Base-by-base conservation (phyloP, 2,113 vertebrate species). In the Nerophis ophidion region DNA sequence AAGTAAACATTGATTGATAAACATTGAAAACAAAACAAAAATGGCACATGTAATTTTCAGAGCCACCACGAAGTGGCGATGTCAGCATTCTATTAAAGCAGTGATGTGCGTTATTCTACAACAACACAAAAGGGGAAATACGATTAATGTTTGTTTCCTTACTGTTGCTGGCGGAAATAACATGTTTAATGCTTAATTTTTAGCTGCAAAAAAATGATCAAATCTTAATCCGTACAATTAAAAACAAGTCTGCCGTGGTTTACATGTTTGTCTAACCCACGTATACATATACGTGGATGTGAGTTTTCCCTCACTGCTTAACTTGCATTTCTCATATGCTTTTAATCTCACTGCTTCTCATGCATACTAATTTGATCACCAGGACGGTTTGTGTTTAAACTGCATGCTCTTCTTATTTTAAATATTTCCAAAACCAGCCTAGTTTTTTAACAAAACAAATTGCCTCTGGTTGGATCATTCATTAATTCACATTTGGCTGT, bases 71-170 rank as follows among this genome's bases (percentile, higher is more conserved):
- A 56, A 70, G 89, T 19, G 89, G 87, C 88, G 76, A 63, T 87
- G 64, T 86, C 68, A 65, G 70, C 70, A 75, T 80, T 73, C 60
- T 80, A 3, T 70, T 76, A 16, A 26, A 57, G 9, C 50, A 50
- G 16, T 60, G 57, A 36, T 42, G 68, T 42, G 59, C 61, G 8
- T 14, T 14, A 14, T 14, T 33, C 13, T n/a, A 8, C 26, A 26
- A 11, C 53, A 55, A 60, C 12, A 50, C 51, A 5, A 36, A 63
- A 61, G 10, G 13, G 54, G 61, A 72, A 77, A 79, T 68, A 86
- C 86, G 88, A 89, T 86, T 89, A 85, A 90, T 89, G 83, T 71
- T 72, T 77, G 80, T 86, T 83, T 80, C 85, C 82, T 86, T 83
- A 80, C 66, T 77, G 74, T 79, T 87, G 88, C 85, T 90, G 86